phyloP scores from a whole-genome alignment of 1,140 invertebrate genomes.

The Hyposmocoma kahamanoa region DNA sequence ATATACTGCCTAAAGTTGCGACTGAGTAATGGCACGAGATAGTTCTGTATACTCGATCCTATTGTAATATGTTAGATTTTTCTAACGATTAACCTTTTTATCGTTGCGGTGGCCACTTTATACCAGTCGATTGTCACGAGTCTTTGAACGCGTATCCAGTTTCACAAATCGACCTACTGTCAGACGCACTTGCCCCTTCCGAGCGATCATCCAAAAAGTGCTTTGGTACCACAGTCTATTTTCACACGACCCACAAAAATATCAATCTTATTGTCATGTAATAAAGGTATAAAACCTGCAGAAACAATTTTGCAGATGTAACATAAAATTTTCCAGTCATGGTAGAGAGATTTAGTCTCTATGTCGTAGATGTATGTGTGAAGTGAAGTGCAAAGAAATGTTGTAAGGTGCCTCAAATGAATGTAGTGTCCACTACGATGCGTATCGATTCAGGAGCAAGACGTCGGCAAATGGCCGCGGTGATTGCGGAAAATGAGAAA shows the following conservation, averaged over 20 bases:
- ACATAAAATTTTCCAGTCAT: neutral
- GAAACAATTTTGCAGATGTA: neutral
- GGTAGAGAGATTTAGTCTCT: neutral
- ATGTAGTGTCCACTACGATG: conserved; percentile 24
- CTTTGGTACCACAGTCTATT: conserved; percentile 14
- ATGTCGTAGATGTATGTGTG: neutral
- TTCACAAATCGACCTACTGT: conserved; percentile 50
- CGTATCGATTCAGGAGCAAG: conserved; percentile 19
- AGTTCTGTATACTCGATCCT: no score
- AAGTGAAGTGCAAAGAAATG: neutral
- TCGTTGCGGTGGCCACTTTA: no score
- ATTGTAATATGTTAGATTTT: no score
- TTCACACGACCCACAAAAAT: conserved; percentile 5
- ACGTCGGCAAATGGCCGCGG: neutral
- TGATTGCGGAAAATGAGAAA: neutral
- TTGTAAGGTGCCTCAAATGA: conserved; percentile 19
- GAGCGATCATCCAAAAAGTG: conserved; percentile 36
- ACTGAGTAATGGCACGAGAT: no score
- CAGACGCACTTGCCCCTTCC: conserved; percentile 49
- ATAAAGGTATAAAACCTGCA: conserved; percentile 1
- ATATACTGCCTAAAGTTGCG: no score
- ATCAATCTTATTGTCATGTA: conserved; percentile 13
- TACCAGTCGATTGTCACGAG: conserved; percentile 9
- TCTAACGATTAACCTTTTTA: no score
- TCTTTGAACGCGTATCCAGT: conserved; percentile 35